phyloP scores from a whole-genome alignment of 2,113 vertebrate species.

The Panurus biarmicus region DNA sequence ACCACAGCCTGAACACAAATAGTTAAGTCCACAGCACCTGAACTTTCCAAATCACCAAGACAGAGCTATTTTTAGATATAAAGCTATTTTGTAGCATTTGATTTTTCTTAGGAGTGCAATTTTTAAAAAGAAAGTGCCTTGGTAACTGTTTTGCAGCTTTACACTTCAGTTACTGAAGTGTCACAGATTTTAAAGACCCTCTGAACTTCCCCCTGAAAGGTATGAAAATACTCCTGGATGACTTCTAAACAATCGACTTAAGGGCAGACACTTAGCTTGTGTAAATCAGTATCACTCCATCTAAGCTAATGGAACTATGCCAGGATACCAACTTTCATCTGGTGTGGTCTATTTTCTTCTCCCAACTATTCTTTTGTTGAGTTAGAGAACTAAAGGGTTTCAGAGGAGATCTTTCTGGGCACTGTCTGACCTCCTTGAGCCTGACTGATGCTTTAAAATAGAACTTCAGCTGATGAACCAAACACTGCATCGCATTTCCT shows the following conservation, averaged over 20 bases:
- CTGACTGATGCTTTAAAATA: neutral
- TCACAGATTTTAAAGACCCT: neutral
- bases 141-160: neutral
- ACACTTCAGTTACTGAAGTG: neutral
- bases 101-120: neutral
- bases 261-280: neutral
- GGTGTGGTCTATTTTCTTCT: neutral
- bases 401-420: neutral
- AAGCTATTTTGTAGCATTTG: neutral
- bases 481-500: neutral
- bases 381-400: neutral
- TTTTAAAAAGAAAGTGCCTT: neutral
- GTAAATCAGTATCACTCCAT: neutral
- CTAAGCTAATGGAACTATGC: neutral
- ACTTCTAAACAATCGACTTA: neutral
- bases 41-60: neutral
- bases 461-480: neutral
- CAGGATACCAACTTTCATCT: neutral
- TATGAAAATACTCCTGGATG: slow-evolving; percentile 23
- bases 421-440: neutral
- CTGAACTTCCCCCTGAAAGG: neutral
- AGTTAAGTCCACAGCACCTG: neutral
- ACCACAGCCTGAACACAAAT: neutral
- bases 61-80: neutral
- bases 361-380: neutral